Base-by-base conservation (phyloP, 2,113 vertebrate genomes). In the Gambusia affinis region DNA sequence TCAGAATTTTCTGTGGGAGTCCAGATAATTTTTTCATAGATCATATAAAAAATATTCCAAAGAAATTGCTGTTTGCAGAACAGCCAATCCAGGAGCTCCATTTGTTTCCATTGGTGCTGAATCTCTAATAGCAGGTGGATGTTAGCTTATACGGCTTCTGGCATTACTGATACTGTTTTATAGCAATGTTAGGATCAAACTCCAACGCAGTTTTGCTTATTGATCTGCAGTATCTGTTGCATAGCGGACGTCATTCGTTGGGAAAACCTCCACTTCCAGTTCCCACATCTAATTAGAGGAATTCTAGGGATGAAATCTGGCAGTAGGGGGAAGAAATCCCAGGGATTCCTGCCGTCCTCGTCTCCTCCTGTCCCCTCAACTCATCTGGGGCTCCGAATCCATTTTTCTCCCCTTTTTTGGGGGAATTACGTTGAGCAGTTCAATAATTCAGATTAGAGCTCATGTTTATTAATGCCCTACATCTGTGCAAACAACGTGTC, bases 391-490 rank as follows among this genome's bases (percentile, higher is more conserved):
- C 95, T 86, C 95, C 95, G 96, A 97, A 97, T 97, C 96, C 95
- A 96, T 96, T 96, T 96, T 96, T 57, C 3, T 2, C 19, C 19
- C 6, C 19, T 19, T 4, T 51, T 47, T 19, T 19, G 4, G 14
- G 14, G 94, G 96, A 98, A 97, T 97, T 97, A 97, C 95, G 96
- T 96, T 93, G 92, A 96, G 95, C 96, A 95, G 96, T 98, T 98
- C 97, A 98, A 98, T 99, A 99, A 98, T 99, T 99, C 97, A 98
- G 97, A 99, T 98, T 98, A 98, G 96, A 87, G 95, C 97, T 99
- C 97, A 99, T 99, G 97, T 99, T 99, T 99, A 99, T 99, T 99
- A 99, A 99, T 97, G 96, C 95, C 94, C 96, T 97, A 98, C 97
- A 98, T 99, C 97, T 98, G 97, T 98, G 97, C 97, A 99, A 99